phyloP scores from a whole-genome alignment of 2,888 invertebrate genomes.

The Dromius quadrimaculatus region DNA sequence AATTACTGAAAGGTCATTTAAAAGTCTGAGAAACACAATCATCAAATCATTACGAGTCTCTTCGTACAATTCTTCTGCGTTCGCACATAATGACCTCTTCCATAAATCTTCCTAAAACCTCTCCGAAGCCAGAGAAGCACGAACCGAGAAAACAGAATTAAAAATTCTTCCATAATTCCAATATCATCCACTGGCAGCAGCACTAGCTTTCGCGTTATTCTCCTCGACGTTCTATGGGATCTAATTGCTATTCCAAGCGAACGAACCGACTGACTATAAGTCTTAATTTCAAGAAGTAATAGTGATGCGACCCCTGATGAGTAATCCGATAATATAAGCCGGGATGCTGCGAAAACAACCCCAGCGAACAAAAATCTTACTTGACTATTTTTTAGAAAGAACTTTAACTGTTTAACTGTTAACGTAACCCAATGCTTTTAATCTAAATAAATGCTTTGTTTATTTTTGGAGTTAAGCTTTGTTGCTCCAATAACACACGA shows the following conservation, averaged over 20 bases:
- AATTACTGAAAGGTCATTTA: too few species aligned
- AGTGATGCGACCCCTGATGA: constrained; percentile 1
- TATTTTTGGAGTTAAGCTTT: constrained; percentile 27
- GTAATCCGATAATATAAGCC: constrained; percentile 10
- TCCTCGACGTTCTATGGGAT: background rate
- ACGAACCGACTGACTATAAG: constrained; percentile 5
- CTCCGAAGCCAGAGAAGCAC: constrained; percentile 53
- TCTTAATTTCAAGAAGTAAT: constrained; percentile 8
- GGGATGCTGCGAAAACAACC: background rate
- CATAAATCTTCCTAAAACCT: constrained; percentile 57
- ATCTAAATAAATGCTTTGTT: constrained; percentile 32
- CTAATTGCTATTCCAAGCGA: constrained; percentile 10
- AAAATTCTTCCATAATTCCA: constrained; percentile 60
- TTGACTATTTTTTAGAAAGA: background rate
- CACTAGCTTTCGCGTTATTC: background rate
- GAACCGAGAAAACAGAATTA: constrained; percentile 56
- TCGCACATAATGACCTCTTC: background rate
- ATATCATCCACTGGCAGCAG: background rate
- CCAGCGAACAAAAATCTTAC: too few species aligned
- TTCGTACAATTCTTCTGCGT: too few species aligned
- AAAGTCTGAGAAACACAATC: too few species aligned
- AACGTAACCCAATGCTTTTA: constrained; percentile 29
- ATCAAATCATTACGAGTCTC: too few species aligned
- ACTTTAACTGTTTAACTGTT: too few species aligned
- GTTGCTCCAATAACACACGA: constrained; percentile 26